phyloP scores from a whole-genome alignment of 2,797 vertebrate genomes.

The Emydoidea blandingii region DNA sequence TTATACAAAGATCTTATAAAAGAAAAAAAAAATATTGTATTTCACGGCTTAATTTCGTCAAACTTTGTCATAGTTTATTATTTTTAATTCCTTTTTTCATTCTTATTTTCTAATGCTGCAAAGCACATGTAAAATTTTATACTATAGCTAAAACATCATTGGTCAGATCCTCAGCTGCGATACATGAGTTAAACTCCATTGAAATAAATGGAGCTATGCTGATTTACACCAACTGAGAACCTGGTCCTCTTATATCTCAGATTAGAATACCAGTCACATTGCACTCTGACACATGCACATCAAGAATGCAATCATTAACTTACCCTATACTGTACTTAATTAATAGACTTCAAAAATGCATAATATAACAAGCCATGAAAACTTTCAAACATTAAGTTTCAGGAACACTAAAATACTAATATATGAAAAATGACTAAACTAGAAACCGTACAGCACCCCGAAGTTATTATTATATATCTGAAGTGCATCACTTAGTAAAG shows the following conservation, averaged over 20 bases:
- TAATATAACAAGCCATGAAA: neutral
- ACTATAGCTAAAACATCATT: neutral
- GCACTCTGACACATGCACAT: neutral
- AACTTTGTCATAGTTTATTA: constrained; percentile 1
- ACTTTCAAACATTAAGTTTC: neutral
- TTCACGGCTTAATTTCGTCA: constrained; percentile 25
- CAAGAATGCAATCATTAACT: neutral
- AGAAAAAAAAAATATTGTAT: neutral
- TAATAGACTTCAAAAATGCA: neutral
- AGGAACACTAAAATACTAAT: neutral
- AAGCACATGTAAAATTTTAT: constrained; percentile 17
- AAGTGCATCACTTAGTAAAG: neutral
- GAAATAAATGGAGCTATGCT: neutral
- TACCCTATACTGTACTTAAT: neutral
- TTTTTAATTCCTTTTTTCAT: neutral
- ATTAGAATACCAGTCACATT: neutral
- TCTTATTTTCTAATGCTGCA: neutral
- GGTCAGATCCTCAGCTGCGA: neutral
- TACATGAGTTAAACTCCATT: neutral
- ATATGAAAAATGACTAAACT: neutral
- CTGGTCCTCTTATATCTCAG: neutral
- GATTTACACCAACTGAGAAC: neutral
- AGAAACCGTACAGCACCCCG: neutral
- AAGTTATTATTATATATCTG: neutral
- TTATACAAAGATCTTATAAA: constrained; percentile 13